A percentile compares a stretch with the other conserved stretches of the same genome.
Evolutionary conservation across 2,888 invertebrate species (phyloP).

Genomic region (Cantharis flavilabris): DNA sequence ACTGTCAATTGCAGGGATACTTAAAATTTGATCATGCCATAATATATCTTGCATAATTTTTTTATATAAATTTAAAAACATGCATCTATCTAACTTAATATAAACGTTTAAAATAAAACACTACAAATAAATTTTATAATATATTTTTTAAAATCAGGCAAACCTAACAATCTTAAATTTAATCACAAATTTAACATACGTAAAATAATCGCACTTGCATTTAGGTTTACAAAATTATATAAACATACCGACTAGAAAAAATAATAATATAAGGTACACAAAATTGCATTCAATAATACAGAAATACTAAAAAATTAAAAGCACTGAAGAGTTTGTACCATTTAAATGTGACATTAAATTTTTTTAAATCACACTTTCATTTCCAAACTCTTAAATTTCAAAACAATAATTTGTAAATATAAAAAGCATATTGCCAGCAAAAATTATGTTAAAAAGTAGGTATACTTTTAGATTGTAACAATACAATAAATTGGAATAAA

Average conservation of each 20-base stretch:
- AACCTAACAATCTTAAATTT: background rate
- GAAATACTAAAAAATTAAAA: background rate
- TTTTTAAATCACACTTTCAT: background rate
- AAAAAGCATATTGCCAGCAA: background rate
- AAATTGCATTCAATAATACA: background rate
- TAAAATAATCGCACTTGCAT: background rate
- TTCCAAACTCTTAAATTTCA: background rate
- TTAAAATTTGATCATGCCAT: constrained; percentile 5
- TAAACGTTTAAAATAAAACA: background rate
- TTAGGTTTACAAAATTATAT: background rate
- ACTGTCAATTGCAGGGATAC: constrained; percentile 36
- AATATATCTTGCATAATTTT: background rate
- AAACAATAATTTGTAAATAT: background rate
- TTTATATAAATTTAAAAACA: background rate
- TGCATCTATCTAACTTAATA: background rate
- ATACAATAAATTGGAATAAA: background rate
- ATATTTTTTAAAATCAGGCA: background rate
- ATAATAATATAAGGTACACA: background rate
- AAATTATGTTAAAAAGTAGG: background rate
- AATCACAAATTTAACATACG: background rate
- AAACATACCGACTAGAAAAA: background rate
- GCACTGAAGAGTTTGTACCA: background rate
- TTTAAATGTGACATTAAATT: background rate
- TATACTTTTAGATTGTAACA: background rate
- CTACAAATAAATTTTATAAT: background rate